Evolutionary conservation across 2,113 vertebrate species (phyloP).

Genomic region (Nerophis ophidion): DNA sequence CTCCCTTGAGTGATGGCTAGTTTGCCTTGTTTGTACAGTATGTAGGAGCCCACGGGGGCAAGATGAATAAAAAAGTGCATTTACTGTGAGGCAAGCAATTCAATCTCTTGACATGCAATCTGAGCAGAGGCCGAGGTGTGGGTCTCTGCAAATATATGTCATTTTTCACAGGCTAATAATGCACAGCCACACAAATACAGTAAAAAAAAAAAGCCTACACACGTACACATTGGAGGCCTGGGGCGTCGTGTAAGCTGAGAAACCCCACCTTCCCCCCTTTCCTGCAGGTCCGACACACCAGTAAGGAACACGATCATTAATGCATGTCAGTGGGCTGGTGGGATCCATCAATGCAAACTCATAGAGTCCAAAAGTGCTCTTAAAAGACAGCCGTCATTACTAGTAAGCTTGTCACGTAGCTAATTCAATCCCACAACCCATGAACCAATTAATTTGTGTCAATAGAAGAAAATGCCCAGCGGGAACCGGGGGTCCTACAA

Average conservation of each 20-base stretch:
- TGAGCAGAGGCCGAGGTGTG: constrained; percentile 13
- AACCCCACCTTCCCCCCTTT: constrained; percentile 14
- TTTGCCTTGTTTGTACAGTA: constrained; percentile 20
- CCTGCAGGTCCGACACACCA: constrained; percentile 7
- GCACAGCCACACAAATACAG: constrained; percentile 20
- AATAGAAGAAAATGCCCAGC: constrained; percentile 31
- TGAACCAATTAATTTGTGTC: constrained; percentile 70
- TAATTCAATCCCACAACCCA: constrained; percentile 66
- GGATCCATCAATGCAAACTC: constrained; percentile 32
- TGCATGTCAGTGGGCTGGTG: constrained; percentile 29
- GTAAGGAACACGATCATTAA: constrained; percentile 53
- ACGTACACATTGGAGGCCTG: not conserved
- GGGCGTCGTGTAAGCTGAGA: constrained; percentile 14
- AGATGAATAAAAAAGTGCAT: constrained; percentile 42
- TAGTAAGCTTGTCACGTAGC: constrained; percentile 61
- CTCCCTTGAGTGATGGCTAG: constrained; percentile 14
- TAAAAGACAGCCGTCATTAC: constrained; percentile 44
- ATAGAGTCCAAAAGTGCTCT: constrained; percentile 42
- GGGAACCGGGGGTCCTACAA: constrained; percentile 25
- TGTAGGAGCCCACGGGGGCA: constrained; percentile 2
- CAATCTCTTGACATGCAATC: constrained; percentile 40
- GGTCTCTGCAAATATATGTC: constrained; percentile 28
- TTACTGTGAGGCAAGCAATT: constrained; percentile 44
- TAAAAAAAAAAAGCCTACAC: constrained; percentile 1
- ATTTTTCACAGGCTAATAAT: constrained; percentile 29